These are phyloP conservation scores for Eunapius fragilis DNA, from an alignment of 37 sponge, comb jelly and placozoan genomes.

Conservation along the genomic window DNA sequence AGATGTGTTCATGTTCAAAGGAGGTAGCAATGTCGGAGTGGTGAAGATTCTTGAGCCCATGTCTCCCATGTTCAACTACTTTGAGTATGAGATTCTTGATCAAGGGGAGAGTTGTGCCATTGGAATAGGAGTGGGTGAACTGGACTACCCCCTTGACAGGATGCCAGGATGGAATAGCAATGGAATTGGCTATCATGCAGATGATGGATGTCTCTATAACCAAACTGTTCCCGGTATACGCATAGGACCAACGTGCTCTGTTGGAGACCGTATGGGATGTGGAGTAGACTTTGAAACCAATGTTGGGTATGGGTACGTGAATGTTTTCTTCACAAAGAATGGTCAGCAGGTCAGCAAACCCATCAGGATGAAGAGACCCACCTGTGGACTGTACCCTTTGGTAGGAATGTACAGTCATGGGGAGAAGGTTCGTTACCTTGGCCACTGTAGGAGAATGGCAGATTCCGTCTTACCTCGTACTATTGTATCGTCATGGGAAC, in stretches of 20 bases:
- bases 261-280: constrained; percentile 82
- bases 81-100: constrained; percentile 69
- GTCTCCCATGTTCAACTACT: constrained; percentile 76
- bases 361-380: constrained; percentile 63
- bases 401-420: constrained; percentile 80
- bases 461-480: constrained; percentile 45
- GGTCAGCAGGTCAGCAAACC: constrained; percentile 56
- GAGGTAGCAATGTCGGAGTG: constrained; percentile 59
- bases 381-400: constrained; percentile 75
- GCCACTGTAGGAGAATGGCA: constrained; percentile 47
- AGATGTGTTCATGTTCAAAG: constrained; percentile 57
- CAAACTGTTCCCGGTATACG: constrained; percentile 61
- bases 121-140: constrained; percentile 65
- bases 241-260: constrained; percentile 69
- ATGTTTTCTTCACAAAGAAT: constrained; percentile 90
- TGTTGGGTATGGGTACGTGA: constrained; percentile 44
- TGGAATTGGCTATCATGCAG: constrained; percentile 84
- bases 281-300: constrained; percentile 69
- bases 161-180: constrained; percentile 85
- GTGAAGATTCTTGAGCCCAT: constrained; percentile 78
- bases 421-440: constrained; percentile 75
- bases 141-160: constrained; percentile 43
- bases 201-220: constrained; percentile 72
- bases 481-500: constrained; percentile 63
- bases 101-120: constrained; percentile 58